Base-by-base conservation (phyloP, 2,888 invertebrate species). In the Synanthedon myopaeformis region DNA sequence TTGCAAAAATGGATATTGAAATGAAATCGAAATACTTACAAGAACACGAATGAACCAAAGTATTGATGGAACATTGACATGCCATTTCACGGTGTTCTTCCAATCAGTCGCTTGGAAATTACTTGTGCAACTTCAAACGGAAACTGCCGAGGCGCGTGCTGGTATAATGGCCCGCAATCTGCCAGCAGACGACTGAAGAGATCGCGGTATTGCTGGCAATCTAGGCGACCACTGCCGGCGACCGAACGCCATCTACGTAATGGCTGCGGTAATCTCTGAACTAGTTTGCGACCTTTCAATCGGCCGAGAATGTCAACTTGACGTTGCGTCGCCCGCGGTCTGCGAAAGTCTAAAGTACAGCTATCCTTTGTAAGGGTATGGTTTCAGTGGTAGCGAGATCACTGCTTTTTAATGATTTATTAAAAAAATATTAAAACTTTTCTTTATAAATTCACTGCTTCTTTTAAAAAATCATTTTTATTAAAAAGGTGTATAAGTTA, bases 301-400 rank as follows among this genome's bases (percentile, higher is more conserved):
- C 66, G 59, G 41, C 59, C 58, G 63, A 66, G 70, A 72, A 71
- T 72, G 72, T 72, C 72, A 72, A 68, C 68, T 58, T 61, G 61
- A 60, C 60, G 62, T 59, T 57, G 58, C 60, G 61, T 62, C 59
- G 69, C 63, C 64, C 59, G 65, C 62, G 60, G 66, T 65, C 67
- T 65, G 68, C 70, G 69, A 77, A 74, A 77, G 76, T 72, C 70
- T 69, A 77, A 74, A 77, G 76, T 72, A 79, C 74, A 64, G 75
- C 71, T 73, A 45, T n/a, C 45, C 45, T 13, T 45, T 45, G 8
- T 45, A 45, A n/a, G 3, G n/a, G n/a, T 45, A 1, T 45, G 45
- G 45, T 12, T 2, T 4, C 45, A 45, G 13, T 45, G 45, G 0
- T n/a, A n/a, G 45, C 45, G 45, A 14, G 35, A 3, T 35, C 10